These are phyloP conservation scores for Tachystola acroxantha DNA, from an alignment of 2,888 invertebrate genomes.

Conservation along the genomic window DNA sequence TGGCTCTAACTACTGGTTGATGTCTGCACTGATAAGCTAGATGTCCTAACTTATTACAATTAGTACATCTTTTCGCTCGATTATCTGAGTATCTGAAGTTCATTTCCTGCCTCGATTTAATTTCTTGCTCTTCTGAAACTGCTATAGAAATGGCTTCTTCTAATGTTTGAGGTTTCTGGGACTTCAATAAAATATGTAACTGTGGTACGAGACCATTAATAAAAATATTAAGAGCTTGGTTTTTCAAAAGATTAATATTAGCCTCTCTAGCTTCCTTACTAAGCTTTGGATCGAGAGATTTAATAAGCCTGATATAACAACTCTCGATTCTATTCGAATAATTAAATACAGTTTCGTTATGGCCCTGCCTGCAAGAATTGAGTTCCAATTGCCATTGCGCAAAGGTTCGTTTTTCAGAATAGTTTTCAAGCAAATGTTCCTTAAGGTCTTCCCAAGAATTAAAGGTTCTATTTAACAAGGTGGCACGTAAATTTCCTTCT, in stretches of 20 bases:
- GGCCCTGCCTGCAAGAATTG: conserved; percentile 13
- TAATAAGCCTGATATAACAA: conserved; percentile 14
- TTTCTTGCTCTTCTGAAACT: conserved; percentile 25
- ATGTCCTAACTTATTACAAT: conserved; percentile 15
- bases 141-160: conserved; percentile 20
- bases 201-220: conserved; percentile 26
- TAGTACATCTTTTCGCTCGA: conserved; percentile 8
- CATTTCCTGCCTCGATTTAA: conserved; percentile 20
- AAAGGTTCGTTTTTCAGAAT: conserved; percentile 9
- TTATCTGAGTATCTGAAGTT: conserved; percentile 2
- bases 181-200: conserved; percentile 27
- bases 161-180: conserved; percentile 20
- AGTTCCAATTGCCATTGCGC: conserved; percentile 13
- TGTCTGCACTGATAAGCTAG: conserved; percentile 13
- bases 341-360: conserved; percentile 8
- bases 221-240: conserved; percentile 29
- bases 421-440: conserved; percentile 8
- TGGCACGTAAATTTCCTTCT: conserved; percentile 9
- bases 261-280: conserved; percentile 9
- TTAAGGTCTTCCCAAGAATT: conserved; percentile 3
- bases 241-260: conserved; percentile 23
- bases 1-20: conserved; percentile 6
- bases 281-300: conserved; percentile 11
- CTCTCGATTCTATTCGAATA: conserved; percentile 13
- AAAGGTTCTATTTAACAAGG: conserved; percentile 7